Percentiles rank a stretch among this genome's conserved stretches.
Conservation (phyloP, 2,888 invertebrate genomes). For the Drosophila picticornis region DNA sequence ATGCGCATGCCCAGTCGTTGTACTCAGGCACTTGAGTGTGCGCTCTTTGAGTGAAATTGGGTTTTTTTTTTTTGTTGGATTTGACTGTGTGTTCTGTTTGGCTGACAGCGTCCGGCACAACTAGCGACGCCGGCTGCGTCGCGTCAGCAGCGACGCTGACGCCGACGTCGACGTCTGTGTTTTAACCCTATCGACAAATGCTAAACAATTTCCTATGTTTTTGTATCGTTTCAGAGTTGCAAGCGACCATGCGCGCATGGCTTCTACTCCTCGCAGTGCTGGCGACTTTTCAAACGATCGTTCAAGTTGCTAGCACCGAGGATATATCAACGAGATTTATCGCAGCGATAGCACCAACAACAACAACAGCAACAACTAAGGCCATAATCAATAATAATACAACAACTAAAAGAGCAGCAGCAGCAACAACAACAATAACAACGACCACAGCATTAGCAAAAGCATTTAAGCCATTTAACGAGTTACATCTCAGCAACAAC, state of each 20-base stretch:
- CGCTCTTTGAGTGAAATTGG: slow-evolving; percentile 45
- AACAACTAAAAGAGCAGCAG: slow-evolving; percentile 18
- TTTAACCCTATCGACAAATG: slow-evolving; percentile 81
- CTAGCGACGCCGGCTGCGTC: slow-evolving; percentile 12
- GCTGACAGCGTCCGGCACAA: slow-evolving; percentile 1
- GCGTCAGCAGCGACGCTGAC: slow-evolving; percentile 10
- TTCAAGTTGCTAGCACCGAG: slow-evolving; percentile 86
- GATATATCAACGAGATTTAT: slow-evolving; percentile 83
- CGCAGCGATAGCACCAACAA: slow-evolving; percentile 78
- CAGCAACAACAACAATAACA: slow-evolving; percentile 18
- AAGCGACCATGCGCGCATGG: slow-evolving; percentile 86
- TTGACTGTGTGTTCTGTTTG: slow-evolving; percentile 8
- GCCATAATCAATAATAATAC: slow-evolving; percentile 32
- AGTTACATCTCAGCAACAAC: slow-evolving; percentile 54
- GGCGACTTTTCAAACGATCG: slow-evolving; percentile 85
- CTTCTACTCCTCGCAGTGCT: slow-evolving; percentile 86
- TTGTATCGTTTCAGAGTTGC: slow-evolving; percentile 85
- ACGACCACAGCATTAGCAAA: slow-evolving; percentile 63
- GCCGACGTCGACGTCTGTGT: slow-evolving; percentile 24
- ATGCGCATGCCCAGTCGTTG: slow-evolving; percentile 38
- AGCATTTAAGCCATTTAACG: slow-evolving; percentile 69
- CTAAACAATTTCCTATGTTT: slow-evolving; percentile 78
- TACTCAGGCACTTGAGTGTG: slow-evolving; percentile 6
- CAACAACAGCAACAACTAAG: slow-evolving; percentile 37
- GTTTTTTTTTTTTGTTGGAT: neutral